Base-by-base conservation (phyloP, 2,888 invertebrate genomes). In the Limnephilus rhombicus region DNA sequence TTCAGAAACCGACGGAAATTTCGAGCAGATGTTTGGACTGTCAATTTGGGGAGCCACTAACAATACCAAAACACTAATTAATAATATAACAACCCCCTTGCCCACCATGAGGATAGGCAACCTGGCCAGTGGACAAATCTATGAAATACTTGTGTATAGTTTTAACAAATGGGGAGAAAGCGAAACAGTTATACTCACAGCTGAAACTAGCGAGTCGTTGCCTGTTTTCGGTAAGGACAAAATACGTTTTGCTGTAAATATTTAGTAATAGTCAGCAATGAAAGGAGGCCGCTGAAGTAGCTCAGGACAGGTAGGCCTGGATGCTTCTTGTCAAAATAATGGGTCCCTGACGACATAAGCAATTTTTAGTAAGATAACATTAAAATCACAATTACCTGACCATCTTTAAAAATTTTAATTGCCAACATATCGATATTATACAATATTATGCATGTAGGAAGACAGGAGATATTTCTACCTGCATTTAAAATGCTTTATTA, bases 111-210 rank as follows among this genome's bases (percentile, higher is more conserved):
- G 85, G 41, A 90, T 93, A 41, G 92, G 91, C 37, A 91, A 91
- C 41, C 85, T 93, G 9, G 53, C 92, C 68, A 82, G 90, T 18
- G 93, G 93, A 3, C 91, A 92, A 80, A 81, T 88, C 12, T 93
- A 93, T 68, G 93, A 93, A 34, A 86, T 93, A 29, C 31, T 91
- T 12, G 53, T 93, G 41, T 93, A 92, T 82, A 34, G 92, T 11
- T 93, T 92, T 89, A 93, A 93, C 85, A 92, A 91, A 90, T 93
- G 93, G 93, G 93, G 93, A 45, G 90, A 93, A 49, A 93, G 93
- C 53, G 92, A 92, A 86, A 34, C 90, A 18, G 82, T 92, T 29
- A 89, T 80, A 68, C 85, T 93, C 41, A 80, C 83, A 34, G 93
- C 91, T 34, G 86, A 90, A 80, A 93, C 93, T 49, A 82, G 89